phyloP scores from a whole-genome alignment of 2,797 vertebrate genomes.

The Leptodactylus fallax region DNA sequence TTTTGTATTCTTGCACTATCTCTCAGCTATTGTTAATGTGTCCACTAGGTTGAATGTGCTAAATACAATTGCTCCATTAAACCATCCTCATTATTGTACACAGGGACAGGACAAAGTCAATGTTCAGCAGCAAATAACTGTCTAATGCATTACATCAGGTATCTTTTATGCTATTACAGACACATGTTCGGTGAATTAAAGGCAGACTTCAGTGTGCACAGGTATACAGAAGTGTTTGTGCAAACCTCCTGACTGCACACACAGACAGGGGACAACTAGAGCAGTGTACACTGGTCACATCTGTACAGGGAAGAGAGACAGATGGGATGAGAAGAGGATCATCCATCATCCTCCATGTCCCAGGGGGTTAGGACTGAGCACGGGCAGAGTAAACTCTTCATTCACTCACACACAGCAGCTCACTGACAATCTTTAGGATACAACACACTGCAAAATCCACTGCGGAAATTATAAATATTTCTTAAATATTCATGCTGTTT shows the following conservation, averaged over 20 bases:
- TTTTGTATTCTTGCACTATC: not conserved
- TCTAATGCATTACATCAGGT: not conserved
- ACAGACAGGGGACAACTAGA: conserved; percentile 49
- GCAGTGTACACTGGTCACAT: conserved; percentile 58
- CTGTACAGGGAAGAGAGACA: conserved; percentile 62
- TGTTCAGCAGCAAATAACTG: not conserved
- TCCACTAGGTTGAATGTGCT: not conserved
- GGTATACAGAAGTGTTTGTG: conserved; percentile 38
- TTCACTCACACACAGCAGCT: conserved; percentile 51
- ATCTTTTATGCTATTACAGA: not conserved
- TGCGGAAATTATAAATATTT: not conserved
- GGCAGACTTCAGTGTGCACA: conserved; percentile 29
- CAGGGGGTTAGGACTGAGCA: conserved; percentile 48
- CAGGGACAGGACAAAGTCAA: not conserved
- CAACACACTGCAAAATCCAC: not conserved
- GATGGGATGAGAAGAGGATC: conserved; percentile 60
- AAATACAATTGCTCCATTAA: not conserved
- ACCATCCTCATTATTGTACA: not conserved
- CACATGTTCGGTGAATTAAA: not conserved
- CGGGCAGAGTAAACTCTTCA: conserved; percentile 56
- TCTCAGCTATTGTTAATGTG: not conserved
- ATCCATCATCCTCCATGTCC: conserved; percentile 59
- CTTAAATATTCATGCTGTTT: not conserved
- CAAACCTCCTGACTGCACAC: conserved; percentile 33
- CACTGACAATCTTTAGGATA: conserved; percentile 51